Evolutionary conservation across 2,113 vertebrate genomes (phyloP), one percentile per base, ranked within the genome.

Genomic region (Sturnira hondurensis): DNA sequence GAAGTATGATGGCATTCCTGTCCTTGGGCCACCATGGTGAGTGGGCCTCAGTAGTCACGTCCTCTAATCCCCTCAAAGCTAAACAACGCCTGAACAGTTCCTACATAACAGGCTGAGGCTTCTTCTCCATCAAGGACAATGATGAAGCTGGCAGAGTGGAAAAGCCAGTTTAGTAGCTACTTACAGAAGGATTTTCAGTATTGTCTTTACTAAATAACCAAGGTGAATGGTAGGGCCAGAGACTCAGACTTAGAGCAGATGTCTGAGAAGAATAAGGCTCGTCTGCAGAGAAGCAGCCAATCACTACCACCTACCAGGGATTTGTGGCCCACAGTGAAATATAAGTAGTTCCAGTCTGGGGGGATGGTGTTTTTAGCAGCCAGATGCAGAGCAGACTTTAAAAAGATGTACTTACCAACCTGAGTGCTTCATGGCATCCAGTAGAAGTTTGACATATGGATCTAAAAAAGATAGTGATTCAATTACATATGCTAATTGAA

Each of bases 361-460:
- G 45, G 2, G 9, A 9, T n/a, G 43, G 43, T 93, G n/a, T 4
- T 86, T 96, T 68, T 17, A 83, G 50, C 68, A 13, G 14, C 15
- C 63, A 96, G 41, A 90, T 14, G 78, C 0, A 93, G 0, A 97
- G 81, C 4, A 70, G 41, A 93, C 4, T 61, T 89, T 31, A 68
- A 22, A 91, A 93, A 94, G 73, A 47, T 95, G 87, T 93, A 99
- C 99, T 47, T 99, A 99, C 99, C 99, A 99, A 87, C 99, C 99
- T 24, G 99, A 99, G 17, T 97, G 98, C 92, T 99, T 99, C 99
- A 99, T 99, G 94, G 99, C 99, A 96, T 98, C 98, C 93, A 99
- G 99, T 0, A 99, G 99, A 86, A 99, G 99, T 98, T 98, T 99
- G 95, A 99, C 99, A 95, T 99, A 99, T 0, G 99, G 99, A 99